phyloP scores from a whole-genome alignment of 2,888 invertebrate species.

The Pemphredon lugubris region DNA sequence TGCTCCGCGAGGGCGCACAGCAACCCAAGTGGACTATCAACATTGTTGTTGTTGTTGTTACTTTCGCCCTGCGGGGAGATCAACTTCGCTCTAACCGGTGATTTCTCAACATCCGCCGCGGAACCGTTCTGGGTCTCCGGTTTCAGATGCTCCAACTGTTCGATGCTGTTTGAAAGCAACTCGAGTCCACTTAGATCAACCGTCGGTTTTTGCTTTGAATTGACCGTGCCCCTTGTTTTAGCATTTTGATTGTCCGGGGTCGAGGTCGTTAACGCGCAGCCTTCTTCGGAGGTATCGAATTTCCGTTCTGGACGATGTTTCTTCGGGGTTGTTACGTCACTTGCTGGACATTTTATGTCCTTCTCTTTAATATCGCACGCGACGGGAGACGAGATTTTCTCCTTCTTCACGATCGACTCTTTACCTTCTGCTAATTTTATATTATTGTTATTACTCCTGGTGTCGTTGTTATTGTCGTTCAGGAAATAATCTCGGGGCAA shows the following conservation, averaged over 20 bases:
- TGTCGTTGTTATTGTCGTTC: slow-evolving; percentile 55
- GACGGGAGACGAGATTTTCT: slow-evolving; percentile 13
- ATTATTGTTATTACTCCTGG: slow-evolving; percentile 56
- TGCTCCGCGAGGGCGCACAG: slow-evolving; percentile 93
- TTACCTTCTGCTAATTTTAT: slow-evolving; percentile 23
- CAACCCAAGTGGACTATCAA: slow-evolving; percentile 84
- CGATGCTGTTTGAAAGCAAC: slow-evolving; percentile 92
- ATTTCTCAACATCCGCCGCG: slow-evolving; percentile 78
- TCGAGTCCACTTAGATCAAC: slow-evolving; percentile 92
- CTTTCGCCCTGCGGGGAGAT: slow-evolving; percentile 79
- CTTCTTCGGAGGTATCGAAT: slow-evolving; percentile 25
- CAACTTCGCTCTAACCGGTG: slow-evolving; percentile 77
- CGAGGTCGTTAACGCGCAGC: slow-evolving; percentile 9
- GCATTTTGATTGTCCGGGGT: slow-evolving; percentile 46
- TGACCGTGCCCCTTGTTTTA: slow-evolving; percentile 19
- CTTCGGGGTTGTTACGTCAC: slow-evolving; percentile 9
- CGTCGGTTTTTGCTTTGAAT: slow-evolving; percentile 60
- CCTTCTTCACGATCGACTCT: slow-evolving; percentile 37
- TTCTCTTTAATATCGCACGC: slow-evolving; percentile 10
- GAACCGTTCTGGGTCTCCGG: slow-evolving; percentile 76
- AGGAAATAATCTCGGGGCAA: slow-evolving; percentile 34
- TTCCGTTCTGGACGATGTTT: slow-evolving; percentile 20
- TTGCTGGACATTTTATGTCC: slow-evolving; percentile 13
- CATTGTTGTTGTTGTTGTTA: slow-evolving; percentile 81
- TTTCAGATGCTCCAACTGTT: slow-evolving; percentile 86